Evolutionary conservation across 2,113 vertebrate species (phyloP).

Genomic region (Centropus bengalensis): DNA sequence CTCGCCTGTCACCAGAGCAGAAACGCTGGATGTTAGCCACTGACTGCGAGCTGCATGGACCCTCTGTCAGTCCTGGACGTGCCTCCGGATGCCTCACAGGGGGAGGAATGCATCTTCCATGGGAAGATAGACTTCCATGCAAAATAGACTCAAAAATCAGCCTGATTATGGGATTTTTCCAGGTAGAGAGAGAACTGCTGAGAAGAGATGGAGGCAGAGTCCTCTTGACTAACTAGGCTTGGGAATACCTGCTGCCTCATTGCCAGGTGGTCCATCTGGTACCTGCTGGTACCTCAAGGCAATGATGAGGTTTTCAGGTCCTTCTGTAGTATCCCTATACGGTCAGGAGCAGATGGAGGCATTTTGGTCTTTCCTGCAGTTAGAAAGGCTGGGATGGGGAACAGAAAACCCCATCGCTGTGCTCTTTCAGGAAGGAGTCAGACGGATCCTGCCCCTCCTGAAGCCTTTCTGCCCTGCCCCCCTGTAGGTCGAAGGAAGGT

Average conservation of each 20-base stretch:
- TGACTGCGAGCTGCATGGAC: background rate
- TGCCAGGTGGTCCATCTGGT: conserved; percentile 62
- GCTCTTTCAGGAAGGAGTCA: background rate
- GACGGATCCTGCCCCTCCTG: background rate
- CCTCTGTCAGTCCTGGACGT: background rate
- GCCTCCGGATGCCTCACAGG: background rate
- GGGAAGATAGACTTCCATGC: no score
- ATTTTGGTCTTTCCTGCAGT: background rate
- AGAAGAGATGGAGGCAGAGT: background rate
- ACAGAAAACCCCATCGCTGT: background rate
- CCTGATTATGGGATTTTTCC: background rate
- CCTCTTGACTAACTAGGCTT: conserved; percentile 41
- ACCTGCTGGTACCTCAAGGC: conserved; percentile 17
- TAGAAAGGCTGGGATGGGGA: background rate
- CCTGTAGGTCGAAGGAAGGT: background rate
- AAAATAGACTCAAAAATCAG: background rate
- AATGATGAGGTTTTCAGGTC: conserved; percentile 48
- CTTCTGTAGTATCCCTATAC: conserved; percentile 17
- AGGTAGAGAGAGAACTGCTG: background rate
- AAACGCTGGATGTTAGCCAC: background rate
- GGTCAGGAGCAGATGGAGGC: background rate
- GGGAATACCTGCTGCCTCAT: conserved; percentile 41
- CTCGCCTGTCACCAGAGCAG: background rate
- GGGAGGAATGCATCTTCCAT: background rate
- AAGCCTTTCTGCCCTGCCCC: background rate